Base-by-base conservation (phyloP, 2,888 invertebrate species). In the Drosophila meridionalis region DNA sequence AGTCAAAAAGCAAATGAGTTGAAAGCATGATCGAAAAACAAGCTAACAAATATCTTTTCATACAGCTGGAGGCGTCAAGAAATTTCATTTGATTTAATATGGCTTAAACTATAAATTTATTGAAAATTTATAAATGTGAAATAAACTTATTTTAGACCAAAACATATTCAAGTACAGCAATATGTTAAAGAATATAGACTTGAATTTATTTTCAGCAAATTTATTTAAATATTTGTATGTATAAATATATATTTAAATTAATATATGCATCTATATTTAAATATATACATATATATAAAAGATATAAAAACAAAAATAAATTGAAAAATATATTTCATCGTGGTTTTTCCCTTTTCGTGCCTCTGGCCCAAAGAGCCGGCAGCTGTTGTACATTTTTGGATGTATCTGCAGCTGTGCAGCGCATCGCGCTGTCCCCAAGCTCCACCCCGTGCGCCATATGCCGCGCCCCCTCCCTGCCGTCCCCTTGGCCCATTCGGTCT, bases 371-470 rank as follows among this genome's bases (percentile, higher is more conserved):
- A 48, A 61, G 63, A 67, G 74, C 64, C 50, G 80, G 75, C 83
- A 83, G 87, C 83, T 83, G 83, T 78, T 86, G 74, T 75, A 73
- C 82, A 72, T 81, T 83, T 83, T 73, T 67, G 78, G 68, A 70
- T 82, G 69, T 82, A 76, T 76, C 76, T 79, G 87, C 87, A 85
- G 82, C 87, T 84, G 89, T 88, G 71, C 75, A 64, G 59, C 53
- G 32, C 70, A 55, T 63, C 45, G 20, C 45, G 50, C 53, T 53
- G 47, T 66, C 58, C 48, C 59, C 32, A 45, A 32, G 55, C n/a
- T 20, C 14, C 53, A 8, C n/a, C 45, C 20, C 14, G 4, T 4
- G 47, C 53, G 11, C 58, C 42, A 42, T 2, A n/a, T n/a, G 40
- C 40, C 43, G 4, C 14, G 26, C 48, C 2, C 32, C 43, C 12